Conservation (phyloP, 2,113 vertebrate genomes). For the Pycnonotus jocosus region DNA sequence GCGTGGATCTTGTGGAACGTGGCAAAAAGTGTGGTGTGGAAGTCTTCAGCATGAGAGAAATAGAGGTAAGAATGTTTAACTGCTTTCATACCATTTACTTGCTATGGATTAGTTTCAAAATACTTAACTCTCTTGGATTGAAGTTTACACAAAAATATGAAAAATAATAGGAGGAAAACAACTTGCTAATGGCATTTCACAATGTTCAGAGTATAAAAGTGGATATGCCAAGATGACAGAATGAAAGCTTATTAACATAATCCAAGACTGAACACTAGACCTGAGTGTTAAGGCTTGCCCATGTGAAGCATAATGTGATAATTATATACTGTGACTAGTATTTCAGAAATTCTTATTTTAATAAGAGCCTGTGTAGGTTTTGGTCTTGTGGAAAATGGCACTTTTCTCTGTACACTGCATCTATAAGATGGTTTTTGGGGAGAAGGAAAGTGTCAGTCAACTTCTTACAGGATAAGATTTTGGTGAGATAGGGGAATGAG, state of each 20-base stretch:
- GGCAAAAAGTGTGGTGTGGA: conserved; percentile 81
- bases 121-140: background rate
- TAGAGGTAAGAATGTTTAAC: conserved; percentile 77
- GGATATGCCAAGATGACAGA: background rate
- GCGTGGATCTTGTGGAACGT: conserved; percentile 74
- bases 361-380: background rate
- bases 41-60: conserved; percentile 78
- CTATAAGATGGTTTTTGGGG: background rate
- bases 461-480: background rate
- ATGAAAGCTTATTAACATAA: background rate
- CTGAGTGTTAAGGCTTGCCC: background rate
- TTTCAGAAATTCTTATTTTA: background rate
- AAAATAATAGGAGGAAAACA: background rate
- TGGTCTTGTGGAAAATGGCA: background rate
- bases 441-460: background rate
- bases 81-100: background rate
- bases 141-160: background rate
- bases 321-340: background rate
- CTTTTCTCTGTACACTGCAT: background rate
- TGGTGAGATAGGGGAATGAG: background rate
- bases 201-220: background rate
- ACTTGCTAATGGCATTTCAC: background rate
- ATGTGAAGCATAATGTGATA: background rate
- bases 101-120: background rate
- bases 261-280: background rate